A percentile compares a stretch with the other conserved stretches of the same genome.
Conservation (phyloP, 2,888 invertebrate species). For the Euproctis similis region DNA sequence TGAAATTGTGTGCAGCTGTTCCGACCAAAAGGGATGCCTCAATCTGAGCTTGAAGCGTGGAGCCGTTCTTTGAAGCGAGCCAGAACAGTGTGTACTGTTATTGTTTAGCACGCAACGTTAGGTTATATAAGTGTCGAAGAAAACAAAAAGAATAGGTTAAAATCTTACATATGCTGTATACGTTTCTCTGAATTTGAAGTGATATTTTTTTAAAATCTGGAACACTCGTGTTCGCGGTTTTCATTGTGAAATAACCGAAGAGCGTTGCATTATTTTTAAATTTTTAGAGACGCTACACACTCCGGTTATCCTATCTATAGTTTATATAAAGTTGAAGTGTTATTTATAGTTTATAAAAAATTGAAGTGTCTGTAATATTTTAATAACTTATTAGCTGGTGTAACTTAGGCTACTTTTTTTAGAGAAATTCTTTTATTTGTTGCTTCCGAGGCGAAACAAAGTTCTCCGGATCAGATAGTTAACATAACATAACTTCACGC, state of each 20-base stretch:
- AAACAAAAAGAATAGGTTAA: slow-evolving; percentile 43
- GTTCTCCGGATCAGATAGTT: too few relatives aligned
- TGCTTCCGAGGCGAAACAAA: too few relatives aligned
- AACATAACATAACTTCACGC: too few relatives aligned
- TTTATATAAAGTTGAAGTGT: too few relatives aligned
- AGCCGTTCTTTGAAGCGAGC: slow-evolving; percentile 53
- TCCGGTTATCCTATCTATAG: too few relatives aligned
- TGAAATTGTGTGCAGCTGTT: slow-evolving; percentile 21
- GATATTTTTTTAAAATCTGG: slow-evolving; percentile 21
- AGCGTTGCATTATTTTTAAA: too few relatives aligned
- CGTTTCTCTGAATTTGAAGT: slow-evolving; percentile 16
- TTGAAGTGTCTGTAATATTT: too few relatives aligned
- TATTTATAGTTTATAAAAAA: too few relatives aligned
- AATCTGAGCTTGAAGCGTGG: slow-evolving; percentile 40
- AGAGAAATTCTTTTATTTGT: too few relatives aligned
- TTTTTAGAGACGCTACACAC: too few relatives aligned
- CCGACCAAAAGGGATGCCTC: slow-evolving; percentile 46
- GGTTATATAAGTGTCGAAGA: slow-evolving; percentile 29
- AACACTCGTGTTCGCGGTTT: slow-evolving; percentile 17
- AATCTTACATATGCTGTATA: slow-evolving; percentile 30
- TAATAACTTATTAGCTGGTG: too few relatives aligned
- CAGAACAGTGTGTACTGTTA: slow-evolving; percentile 54
- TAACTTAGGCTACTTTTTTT: too few relatives aligned
- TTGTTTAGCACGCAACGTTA: slow-evolving; percentile 35
- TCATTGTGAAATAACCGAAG: slow-evolving; percentile 3